Evolutionary conservation across 2,113 vertebrate species (phyloP), one percentile per base, ranked within the genome.

Genomic region (Odobenus rosmarus): DNA sequence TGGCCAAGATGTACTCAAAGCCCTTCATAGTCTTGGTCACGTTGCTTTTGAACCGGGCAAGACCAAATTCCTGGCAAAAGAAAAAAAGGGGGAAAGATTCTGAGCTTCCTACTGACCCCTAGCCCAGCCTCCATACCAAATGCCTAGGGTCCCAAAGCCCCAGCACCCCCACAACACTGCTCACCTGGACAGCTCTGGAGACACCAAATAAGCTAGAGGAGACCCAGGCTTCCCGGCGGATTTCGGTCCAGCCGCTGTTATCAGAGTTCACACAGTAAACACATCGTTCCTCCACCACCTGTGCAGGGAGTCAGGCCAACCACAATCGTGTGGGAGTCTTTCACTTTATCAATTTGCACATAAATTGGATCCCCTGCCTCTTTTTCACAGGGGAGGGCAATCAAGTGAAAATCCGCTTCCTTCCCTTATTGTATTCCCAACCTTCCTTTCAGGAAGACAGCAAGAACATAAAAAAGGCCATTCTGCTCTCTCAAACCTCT

Each of bases 1-100:
- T 99, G 92, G 99, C 99, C 98, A 99, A 98, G 96, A 99, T 99
- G 0, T 99, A 99, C 92, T 99, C 99, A 98, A 99, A 99, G 87
- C 99, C 99, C 95, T 99, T 99, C 98, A 99, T 99, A 51, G 99
- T 99, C 98, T 99, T 99, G 97, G 99, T 99, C 98, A 99, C 99
- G 4, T 99, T 99, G 97, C 98, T 99, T 99, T 99, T 99, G 98
- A 99, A 99, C 97, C 99, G 99, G 82, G 99, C 99, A 46, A 99
- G 99, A 96, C 99, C 99, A 98, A 99, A 99, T 97, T 99, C 99
- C 99, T 99, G 96, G 55, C 74, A 98, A 98, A 46, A 57, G 62
- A 72, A 24, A 31, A 57, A 10, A 67, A 83, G 3, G n/a, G 91
- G 51, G 18, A 91, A 64, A 5, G 6, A 21, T 26, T 33, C 23